These are phyloP conservation scores for Corythornis leucogaster DNA, from an alignment of 2,797 vertebrate species.

Conservation along the genomic window DNA sequence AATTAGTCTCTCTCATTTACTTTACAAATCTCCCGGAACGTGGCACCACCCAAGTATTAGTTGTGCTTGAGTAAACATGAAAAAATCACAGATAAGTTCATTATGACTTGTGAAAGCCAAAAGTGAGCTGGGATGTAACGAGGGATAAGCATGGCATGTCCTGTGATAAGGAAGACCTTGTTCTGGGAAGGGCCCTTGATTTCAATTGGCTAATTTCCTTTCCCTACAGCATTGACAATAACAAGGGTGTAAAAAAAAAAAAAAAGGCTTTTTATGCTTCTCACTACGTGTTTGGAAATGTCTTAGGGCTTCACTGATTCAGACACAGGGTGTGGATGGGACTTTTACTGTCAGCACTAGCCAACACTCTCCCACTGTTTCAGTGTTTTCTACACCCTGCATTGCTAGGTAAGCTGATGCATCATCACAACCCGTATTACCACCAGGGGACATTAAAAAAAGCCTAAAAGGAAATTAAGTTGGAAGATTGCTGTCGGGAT, in stretches of 20 bases:
- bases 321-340: not conserved
- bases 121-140: not conserved
- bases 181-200: conserved; percentile 2
- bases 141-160: not conserved
- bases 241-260: not conserved
- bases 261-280: not conserved
- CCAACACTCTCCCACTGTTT: not conserved
- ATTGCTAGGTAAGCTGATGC: not conserved
- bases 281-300: not conserved
- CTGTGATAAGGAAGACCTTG: conserved; percentile 17
- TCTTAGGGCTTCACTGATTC: not conserved
- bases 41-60: not conserved
- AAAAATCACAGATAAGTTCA: conserved; percentile 24
- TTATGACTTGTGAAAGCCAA: not conserved
- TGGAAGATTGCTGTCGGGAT: not conserved
- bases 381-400: not conserved
- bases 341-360: accelerated
- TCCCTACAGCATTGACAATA: not conserved
- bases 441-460: not conserved
- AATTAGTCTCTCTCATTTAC: not conserved
- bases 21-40: not conserved
- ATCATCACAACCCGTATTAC: not conserved
- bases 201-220: conserved; percentile 36
- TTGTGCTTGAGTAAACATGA: not conserved
- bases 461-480: not conserved